Percentiles rank a stretch among this genome's conserved stretches.
Evolutionary conservation across 2,113 vertebrate species (phyloP).

Genomic region (Tonatia bakeri): DNA sequence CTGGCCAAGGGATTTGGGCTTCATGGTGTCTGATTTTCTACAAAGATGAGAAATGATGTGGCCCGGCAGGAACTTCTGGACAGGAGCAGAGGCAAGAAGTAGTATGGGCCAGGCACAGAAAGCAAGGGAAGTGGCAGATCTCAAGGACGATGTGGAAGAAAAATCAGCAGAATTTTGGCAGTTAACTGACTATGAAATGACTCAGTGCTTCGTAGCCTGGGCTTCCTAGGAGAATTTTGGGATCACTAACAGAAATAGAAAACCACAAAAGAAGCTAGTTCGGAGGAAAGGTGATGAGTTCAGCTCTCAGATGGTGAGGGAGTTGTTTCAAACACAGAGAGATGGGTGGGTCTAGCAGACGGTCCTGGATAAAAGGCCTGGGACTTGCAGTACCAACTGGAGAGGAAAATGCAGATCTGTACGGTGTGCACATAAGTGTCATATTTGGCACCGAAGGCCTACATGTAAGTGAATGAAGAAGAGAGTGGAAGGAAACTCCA

Average conservation of each 20-base stretch:
- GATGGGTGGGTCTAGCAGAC: neutral
- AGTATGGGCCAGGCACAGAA: neutral
- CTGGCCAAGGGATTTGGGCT: neutral
- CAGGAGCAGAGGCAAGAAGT: neutral
- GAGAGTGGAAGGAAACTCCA: neutral
- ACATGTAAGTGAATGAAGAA: neutral
- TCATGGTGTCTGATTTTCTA: neutral
- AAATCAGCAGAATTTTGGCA: neutral
- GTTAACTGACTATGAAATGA: neutral
- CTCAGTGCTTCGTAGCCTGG: neutral
- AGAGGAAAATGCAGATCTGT: neutral
- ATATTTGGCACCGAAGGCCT: neutral
- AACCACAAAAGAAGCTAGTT: neutral
- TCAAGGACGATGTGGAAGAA: neutral
- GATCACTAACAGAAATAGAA: neutral
- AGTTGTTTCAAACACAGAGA: neutral
- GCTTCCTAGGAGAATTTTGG: neutral
- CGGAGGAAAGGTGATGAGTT: neutral
- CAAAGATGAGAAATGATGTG: neutral
- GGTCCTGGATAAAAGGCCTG: neutral
- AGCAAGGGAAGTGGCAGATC: neutral
- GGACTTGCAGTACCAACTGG: neutral
- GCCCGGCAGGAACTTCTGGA: neutral
- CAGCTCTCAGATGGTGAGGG: neutral
- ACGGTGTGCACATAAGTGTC: too few species aligned